Base-by-base conservation (phyloP, 2,797 vertebrate genomes). In the Malacoctenus gilli region DNA sequence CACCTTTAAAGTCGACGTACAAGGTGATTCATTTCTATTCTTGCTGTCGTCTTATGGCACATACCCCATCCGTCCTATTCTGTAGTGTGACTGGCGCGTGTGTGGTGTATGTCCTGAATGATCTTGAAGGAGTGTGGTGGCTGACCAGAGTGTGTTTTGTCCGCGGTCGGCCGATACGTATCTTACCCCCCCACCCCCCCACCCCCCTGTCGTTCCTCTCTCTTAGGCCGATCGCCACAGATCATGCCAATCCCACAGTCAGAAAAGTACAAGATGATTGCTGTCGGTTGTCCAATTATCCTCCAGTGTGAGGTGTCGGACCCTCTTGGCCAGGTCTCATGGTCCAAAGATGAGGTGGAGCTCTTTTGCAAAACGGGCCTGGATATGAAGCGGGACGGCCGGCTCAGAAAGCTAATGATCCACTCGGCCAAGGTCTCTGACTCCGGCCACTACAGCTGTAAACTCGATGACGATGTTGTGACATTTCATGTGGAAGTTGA, bases 1-100 rank as follows among this genome's bases (percentile, higher is more conserved):
- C 78, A 89, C 75, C 48, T 98, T 98, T 88, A 90, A 87, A 0
- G 84, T 98, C 79, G 92, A 94, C 34, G 89, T 98, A 59, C 82
- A 91, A 88, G 95, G 97, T 98, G 89, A 96, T 92, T 89, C 50
- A 46, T 58, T 72, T 60, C 11, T 66, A 34, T 25, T 4, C 20
- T 72, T 59, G 19, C 16, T 52, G 21, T 68, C 42, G 22, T 79
- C 44, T 66, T 49, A 9, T 21, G 30, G 14, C 19, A 32, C 32
- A 48, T 28, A 28, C 59, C 36, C 43, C 13, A 4, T 37, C 25
- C 12, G 22, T 75, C 52, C 68, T 68, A 30, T 47, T 61, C 22
- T 51, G 4, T 50, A 19, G 15, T 61, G 38, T 64, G 69, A 60
- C 32, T 56, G 37, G 34, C 30, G 18, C 25, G 5, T 28, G 25